Base-by-base conservation (phyloP, 1,140 invertebrate species). In the Antheraea mylitta region DNA sequence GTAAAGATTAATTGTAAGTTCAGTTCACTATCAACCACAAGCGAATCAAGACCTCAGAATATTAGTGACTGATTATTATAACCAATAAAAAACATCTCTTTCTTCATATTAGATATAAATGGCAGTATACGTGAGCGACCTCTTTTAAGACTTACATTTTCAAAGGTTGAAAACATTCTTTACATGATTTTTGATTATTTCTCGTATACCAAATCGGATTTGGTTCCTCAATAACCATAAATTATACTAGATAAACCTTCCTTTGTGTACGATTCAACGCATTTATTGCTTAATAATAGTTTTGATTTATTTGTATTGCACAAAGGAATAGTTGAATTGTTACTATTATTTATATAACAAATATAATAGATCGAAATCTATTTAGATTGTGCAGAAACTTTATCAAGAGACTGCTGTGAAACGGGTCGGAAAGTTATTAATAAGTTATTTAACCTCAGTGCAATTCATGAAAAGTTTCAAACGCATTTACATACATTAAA, bases 281-380 rank as follows among this genome's bases (percentile, higher is more conserved):
- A 81, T 89, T 91, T 87, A 89, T 85, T 88, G 78, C 79, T 71
- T 73, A 85, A 89, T 87, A 91, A 91, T 89, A 89, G 86, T 88
- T 86, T 80, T 89, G 83, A 91, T 91, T 91, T 91, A 90, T 85
- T 85, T 80, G 81, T 76, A 79, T 80, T 82, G 77, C 76, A 81
- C 77, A 74, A 67, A 71, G 77, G 75, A 76, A 73, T 75, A 68
- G 64, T 72, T 75, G 78, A 76, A 82, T 86, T 82, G 78, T 80
- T 75, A 71, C 42, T 72, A 74, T 86, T 86, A 87, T 83, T 85
- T 85, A 82, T 82, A 78, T 73, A 75, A 74, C 13, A 53, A 53
- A 53, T 53, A 70, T 16, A 16, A 53, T 13, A n/a, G 45, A 53
- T 53, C 45, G 45, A 61, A 22, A 61, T 61, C 36, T 61, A 61